These are phyloP conservation scores for Lucilia sericata DNA, from an alignment of 1,140 invertebrate species.

Conservation along the genomic window DNA sequence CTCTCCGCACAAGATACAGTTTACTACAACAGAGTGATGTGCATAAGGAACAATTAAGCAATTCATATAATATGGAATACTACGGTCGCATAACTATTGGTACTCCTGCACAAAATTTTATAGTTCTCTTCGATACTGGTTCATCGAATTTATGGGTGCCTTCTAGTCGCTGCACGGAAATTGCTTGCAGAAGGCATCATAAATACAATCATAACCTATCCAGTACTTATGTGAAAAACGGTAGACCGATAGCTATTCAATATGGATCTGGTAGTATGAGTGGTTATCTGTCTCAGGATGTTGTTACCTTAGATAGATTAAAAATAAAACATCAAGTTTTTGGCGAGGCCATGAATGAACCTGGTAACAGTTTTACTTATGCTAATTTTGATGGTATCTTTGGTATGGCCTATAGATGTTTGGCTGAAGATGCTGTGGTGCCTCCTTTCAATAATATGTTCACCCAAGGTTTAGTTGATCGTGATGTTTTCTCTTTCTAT, in stretches of 20 bases:
- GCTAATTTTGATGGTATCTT: constrained; percentile 98
- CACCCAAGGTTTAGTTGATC: constrained; percentile 79
- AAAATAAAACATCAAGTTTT: constrained; percentile 88
- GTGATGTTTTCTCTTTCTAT: constrained; percentile 92
- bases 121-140: constrained; percentile 97
- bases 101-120: constrained; percentile 91
- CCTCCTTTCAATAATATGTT: constrained; percentile 97
- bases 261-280: constrained; percentile 97
- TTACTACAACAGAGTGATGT: neutral
- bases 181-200: constrained; percentile 88
- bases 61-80: constrained; percentile 59
- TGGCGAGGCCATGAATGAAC: constrained; percentile 94
- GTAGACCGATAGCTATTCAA: constrained; percentile 89
- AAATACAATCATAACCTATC: constrained; percentile 93
- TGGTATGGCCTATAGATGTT: constrained; percentile 88
- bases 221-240: constrained; percentile 86
- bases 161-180: constrained; percentile 84
- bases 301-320: constrained; percentile 78
- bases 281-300: constrained; percentile 92
- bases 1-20: constrained; percentile 55
- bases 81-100: constrained; percentile 94
- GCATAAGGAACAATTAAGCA: constrained; percentile 80
- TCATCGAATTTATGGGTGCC: constrained; percentile 99
- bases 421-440: constrained; percentile 88
- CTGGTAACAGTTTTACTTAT: constrained; percentile 87